Evolutionary conservation across 2,888 invertebrate genomes (phyloP).

Genomic region (Tetragnatha montana): DNA sequence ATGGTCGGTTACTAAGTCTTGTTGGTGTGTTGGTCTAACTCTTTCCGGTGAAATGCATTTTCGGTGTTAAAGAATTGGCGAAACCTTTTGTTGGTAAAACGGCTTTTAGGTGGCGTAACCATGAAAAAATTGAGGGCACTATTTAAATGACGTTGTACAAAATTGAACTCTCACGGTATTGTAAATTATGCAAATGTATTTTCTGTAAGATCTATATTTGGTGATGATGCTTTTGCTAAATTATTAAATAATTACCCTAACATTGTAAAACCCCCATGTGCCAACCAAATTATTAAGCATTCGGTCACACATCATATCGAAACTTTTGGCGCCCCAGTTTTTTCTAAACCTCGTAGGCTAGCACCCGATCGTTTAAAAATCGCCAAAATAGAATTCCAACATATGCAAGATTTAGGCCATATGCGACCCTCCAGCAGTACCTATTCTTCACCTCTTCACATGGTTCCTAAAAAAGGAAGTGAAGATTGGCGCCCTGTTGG

Average conservation of each 20-base stretch:
- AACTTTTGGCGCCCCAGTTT: slow-evolving; percentile 74
- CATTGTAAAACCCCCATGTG: background rate
- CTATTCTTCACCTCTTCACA: slow-evolving; percentile 59
- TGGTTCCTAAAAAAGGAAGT: slow-evolving; percentile 48
- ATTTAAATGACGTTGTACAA: slow-evolving; percentile 11
- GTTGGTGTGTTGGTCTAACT: too few species aligned
- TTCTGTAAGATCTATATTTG: slow-evolving; percentile 15
- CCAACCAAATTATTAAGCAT: slow-evolving; percentile 32
- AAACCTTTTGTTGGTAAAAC: too few species aligned
- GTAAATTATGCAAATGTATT: background rate
- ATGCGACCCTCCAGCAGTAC: slow-evolving; percentile 51
- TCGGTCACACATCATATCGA: slow-evolving; percentile 73
- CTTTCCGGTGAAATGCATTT: too few species aligned
- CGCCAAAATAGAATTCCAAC: slow-evolving; percentile 28
- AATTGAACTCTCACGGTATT: slow-evolving; percentile 7
- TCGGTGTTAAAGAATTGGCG: too few species aligned
- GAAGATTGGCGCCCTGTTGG: slow-evolving; percentile 33
- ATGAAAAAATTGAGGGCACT: too few species aligned
- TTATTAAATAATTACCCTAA: background rate
- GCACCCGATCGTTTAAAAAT: slow-evolving; percentile 45
- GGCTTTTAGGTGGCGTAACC: too few species aligned
- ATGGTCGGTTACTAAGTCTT: too few species aligned
- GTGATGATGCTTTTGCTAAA: background rate
- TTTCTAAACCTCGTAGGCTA: slow-evolving; percentile 68
- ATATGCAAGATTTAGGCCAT: background rate